Percentiles rank a stretch among this genome's conserved stretches.
phyloP scores from a whole-genome alignment of 2,113 vertebrate species.

The Coregonus clupeaformis region DNA sequence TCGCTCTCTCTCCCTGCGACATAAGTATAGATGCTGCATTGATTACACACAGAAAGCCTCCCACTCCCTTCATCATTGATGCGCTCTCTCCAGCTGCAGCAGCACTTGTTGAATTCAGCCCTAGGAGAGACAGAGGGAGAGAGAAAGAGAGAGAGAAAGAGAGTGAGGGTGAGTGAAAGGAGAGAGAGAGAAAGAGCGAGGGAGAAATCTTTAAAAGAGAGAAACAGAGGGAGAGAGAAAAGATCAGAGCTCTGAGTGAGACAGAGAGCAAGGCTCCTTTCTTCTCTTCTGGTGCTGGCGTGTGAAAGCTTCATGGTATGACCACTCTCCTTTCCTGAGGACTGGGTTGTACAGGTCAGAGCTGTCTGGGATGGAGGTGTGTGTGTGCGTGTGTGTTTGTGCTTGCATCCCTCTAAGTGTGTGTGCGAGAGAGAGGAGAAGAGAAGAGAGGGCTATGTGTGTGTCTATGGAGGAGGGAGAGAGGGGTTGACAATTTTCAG shows the following conservation, averaged over 20 bases:
- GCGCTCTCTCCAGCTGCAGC: conserved; percentile 64
- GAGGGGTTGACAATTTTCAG: conserved; percentile 54
- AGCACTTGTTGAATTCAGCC: conserved; percentile 77
- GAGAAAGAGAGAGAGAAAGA: conserved; percentile 1
- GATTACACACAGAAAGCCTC: conserved; percentile 62
- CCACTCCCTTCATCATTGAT: conserved; percentile 74
- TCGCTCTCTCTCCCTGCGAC: conserved; percentile 31
- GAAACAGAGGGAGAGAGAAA: conserved; percentile 41
- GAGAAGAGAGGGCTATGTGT: not conserved
- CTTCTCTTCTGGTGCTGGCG: conserved; percentile 48
- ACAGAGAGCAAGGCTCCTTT: conserved; percentile 44
- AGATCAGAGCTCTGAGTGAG: conserved; percentile 21
- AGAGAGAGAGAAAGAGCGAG: conserved; percentile 27
- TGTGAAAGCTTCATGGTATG: conserved; percentile 46
- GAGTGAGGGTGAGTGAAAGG: conserved; percentile 61
- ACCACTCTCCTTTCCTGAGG: conserved; percentile 41
- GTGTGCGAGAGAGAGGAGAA: conserved; percentile 4
- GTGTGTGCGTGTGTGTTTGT: conserved; percentile 38
- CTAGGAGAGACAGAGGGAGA: conserved; percentile 39
- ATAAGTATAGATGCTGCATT: conserved; percentile 49
- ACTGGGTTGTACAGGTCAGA: conserved; percentile 67
- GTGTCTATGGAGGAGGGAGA: conserved; percentile 43
- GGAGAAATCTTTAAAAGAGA: conserved; percentile 4
- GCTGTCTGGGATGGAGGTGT: conserved; percentile 52
- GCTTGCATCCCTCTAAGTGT: not conserved